These are phyloP conservation scores for Heliangelus exortis DNA, from an alignment of 2,797 vertebrate species.

Conservation along the genomic window DNA sequence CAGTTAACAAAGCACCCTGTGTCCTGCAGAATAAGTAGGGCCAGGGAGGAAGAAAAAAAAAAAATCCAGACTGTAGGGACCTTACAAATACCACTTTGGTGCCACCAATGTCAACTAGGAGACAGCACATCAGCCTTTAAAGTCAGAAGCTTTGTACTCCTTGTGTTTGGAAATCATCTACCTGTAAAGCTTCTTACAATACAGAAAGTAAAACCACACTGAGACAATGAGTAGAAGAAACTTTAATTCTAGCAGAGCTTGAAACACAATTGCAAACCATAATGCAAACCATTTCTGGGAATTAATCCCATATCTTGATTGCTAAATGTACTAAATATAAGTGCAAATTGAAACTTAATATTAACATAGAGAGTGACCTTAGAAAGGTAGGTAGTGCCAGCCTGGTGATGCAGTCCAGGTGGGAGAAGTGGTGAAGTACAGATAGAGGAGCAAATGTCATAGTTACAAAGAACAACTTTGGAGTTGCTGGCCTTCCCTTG, in stretches of 20 bases:
- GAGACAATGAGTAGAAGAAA: background rate
- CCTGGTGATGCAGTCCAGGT: background rate
- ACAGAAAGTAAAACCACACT: background rate
- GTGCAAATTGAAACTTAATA: constrained; percentile 21
- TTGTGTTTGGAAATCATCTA: background rate
- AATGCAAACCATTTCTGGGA: constrained; percentile 30
- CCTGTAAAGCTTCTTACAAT: background rate
- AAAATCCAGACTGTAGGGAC: background rate
- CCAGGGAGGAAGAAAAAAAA: background rate
- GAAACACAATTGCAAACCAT: background rate
- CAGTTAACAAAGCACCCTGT: background rate
- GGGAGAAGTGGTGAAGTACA: background rate
- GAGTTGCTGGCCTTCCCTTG: background rate
- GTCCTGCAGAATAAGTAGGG: background rate
- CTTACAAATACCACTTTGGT: background rate
- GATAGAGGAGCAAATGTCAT: background rate
- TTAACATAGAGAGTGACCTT: background rate
- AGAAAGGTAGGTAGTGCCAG: background rate
- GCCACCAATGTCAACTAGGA: background rate
- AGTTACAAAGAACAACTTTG: background rate
- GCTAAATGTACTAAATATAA: constrained; percentile 11
- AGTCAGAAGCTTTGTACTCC: background rate
- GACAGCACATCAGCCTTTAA: background rate
- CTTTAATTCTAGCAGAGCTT: background rate
- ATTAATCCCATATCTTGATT: background rate